These are phyloP conservation scores for Dicrostonyx torquatus DNA, from an alignment of 2,797 vertebrate genomes.

Conservation along the genomic window DNA sequence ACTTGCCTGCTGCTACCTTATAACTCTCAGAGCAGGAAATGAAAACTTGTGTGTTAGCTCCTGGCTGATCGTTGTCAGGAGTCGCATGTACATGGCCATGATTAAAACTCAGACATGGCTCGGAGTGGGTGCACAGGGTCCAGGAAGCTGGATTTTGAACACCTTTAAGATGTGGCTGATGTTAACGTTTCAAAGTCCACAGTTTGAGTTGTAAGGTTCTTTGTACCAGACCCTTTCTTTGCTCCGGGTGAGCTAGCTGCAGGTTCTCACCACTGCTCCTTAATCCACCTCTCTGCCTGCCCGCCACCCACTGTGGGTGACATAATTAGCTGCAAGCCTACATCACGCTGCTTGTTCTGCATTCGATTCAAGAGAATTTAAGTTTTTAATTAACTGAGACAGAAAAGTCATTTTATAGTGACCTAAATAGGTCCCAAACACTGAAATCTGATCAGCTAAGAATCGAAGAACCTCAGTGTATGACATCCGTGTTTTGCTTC, in stretches of 20 bases:
- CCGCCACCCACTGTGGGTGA: constrained; percentile 38
- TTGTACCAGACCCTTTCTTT: not conserved
- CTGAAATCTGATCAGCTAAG: not conserved
- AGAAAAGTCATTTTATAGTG: constrained; percentile 54
- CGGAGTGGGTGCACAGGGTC: not conserved
- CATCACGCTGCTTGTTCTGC: constrained; percentile 26
- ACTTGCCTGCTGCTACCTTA: not conserved
- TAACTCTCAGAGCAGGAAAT: not conserved
- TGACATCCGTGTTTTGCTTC: not conserved
- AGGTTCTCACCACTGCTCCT: not conserved
- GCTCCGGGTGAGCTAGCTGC: not conserved
- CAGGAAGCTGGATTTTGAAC: not conserved
- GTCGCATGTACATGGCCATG: not conserved
- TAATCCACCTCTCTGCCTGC: not conserved
- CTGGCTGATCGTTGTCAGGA: not conserved
- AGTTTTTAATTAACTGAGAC: constrained; percentile 52
- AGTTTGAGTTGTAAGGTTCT: constrained; percentile 13
- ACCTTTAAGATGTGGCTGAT: not conserved
- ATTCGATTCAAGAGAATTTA: constrained; percentile 37
- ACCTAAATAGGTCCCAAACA: constrained; percentile 35
- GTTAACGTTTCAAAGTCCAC: not conserved
- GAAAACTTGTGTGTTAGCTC: not conserved
- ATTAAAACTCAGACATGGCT: not conserved
- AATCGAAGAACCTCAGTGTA: not conserved
- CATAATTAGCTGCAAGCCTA: constrained; percentile 46